Evolutionary conservation across 1,140 invertebrate genomes (phyloP).

Genomic region (Musca domestica): DNA sequence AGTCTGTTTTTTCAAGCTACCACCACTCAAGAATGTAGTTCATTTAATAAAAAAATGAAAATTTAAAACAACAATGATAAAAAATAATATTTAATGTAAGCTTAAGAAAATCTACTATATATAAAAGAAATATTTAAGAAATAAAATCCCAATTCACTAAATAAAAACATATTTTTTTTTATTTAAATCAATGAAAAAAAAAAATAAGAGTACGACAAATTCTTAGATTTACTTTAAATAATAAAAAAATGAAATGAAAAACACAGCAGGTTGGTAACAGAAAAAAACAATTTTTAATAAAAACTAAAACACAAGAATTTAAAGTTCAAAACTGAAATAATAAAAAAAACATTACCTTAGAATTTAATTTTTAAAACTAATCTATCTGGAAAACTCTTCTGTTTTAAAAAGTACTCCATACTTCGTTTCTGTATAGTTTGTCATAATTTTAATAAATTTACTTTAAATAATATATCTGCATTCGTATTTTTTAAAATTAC

Average conservation of each 20-base stretch:
- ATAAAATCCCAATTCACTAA: not conserved
- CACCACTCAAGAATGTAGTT: constrained; percentile 18
- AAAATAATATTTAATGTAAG: constrained; percentile 6
- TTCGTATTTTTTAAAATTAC: no score
- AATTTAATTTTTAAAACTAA: not conserved
- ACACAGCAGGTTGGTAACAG: constrained; percentile 12
- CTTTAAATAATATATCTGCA: no score
- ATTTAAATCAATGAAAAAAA: constrained; percentile 3
- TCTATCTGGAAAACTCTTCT: no score
- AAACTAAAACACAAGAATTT: constrained; percentile 17
- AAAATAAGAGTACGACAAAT: not conserved
- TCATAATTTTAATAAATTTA: no score
- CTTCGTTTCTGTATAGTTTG: no score
- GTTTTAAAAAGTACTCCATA: no score
- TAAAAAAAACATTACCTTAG: not conserved
- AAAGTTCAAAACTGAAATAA: constrained; percentile 13
- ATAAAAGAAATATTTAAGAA: not conserved
- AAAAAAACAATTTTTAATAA: constrained; percentile 12
- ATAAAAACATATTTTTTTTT: constrained; percentile 7
- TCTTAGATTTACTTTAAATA: constrained; percentile 11
- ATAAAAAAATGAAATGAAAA: not conserved
- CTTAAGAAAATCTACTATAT: constrained; percentile 1
- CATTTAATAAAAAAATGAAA: not conserved
- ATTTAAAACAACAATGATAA: not conserved
- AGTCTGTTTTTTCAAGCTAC: constrained; percentile 4